Evolutionary conservation across 1,140 invertebrate species (phyloP).

Genomic region (Chymomyza costata): DNA sequence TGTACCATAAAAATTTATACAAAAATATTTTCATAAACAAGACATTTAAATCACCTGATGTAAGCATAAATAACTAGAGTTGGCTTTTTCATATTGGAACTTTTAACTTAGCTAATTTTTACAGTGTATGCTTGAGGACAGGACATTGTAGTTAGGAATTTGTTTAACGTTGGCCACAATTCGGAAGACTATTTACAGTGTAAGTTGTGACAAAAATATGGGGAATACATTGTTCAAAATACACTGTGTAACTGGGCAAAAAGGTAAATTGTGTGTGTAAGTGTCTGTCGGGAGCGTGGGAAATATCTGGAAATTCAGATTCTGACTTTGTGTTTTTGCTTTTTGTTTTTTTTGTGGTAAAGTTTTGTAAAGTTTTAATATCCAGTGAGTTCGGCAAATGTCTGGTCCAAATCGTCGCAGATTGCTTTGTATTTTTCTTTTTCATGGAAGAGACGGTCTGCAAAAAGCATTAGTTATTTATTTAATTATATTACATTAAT

Average conservation of each 20-base stretch:
- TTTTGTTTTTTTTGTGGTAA: constrained; percentile 30
- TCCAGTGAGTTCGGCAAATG: constrained; percentile 91
- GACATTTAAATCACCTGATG: constrained; percentile 58
- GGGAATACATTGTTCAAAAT: constrained; percentile 13
- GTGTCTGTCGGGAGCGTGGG: constrained; percentile 6
- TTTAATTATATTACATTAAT: constrained; percentile 37
- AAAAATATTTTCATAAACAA: constrained; percentile 25
- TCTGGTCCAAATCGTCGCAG: constrained; percentile 98
- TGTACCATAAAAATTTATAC: constrained; percentile 12
- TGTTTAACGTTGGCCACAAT: constrained; percentile 19
- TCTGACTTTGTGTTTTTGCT: constrained; percentile 29
- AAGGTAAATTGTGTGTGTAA: constrained; percentile 7
- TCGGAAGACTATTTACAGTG: constrained; percentile 61
- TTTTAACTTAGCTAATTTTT: constrained; percentile 52
- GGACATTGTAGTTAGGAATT: background rate
- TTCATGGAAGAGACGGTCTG: constrained; percentile 95
- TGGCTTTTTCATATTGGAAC: constrained; percentile 43
- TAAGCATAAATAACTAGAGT: constrained; percentile 64
- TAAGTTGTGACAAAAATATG: constrained; percentile 38
- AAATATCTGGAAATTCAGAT: constrained; percentile 5
- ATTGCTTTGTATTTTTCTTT: constrained; percentile 97
- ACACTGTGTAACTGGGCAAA: constrained; percentile 17
- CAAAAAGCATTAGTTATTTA: constrained; percentile 76
- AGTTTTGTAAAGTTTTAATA: too few species aligned
- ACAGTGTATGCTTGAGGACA: constrained; percentile 43